These are phyloP conservation scores for Rosalia funebris DNA, from an alignment of 2,888 invertebrate species.

Conservation along the genomic window DNA sequence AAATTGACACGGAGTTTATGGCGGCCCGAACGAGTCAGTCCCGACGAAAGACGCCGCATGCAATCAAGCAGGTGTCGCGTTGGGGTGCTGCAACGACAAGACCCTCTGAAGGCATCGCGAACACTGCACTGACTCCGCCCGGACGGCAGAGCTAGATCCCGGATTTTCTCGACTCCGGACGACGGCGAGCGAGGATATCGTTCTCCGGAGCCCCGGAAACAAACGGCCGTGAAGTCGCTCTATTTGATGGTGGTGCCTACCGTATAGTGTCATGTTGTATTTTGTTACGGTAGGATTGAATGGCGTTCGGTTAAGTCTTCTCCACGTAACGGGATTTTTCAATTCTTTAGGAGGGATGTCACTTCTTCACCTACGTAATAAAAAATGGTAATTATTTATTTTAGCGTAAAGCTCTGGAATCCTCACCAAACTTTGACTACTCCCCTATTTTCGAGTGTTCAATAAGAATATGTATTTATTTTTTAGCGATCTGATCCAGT, in stretches of 20 bases:
- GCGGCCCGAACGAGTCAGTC: background rate
- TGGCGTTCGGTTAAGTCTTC: no score
- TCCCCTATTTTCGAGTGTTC: no score
- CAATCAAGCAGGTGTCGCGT: conserved; percentile 55
- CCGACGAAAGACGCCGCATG: conserved; percentile 33
- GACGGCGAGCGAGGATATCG: conserved; percentile 41
- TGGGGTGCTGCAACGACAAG: conserved; percentile 48
- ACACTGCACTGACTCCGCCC: conserved; percentile 62
- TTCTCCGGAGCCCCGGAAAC: conserved; percentile 49
- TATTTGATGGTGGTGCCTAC: conserved; percentile 32
- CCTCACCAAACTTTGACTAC: no score
- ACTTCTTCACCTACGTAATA: no score
- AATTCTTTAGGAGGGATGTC: no score
- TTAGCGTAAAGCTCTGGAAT: no score
- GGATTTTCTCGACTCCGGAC: conserved; percentile 44
- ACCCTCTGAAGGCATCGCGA: conserved; percentile 52
- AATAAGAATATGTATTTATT: no score
- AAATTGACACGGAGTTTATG: conserved; percentile 36
- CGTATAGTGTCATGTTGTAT: no score
- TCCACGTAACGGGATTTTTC: no score
- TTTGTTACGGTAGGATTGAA: no score
- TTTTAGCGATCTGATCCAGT: no score
- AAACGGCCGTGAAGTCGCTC: conserved; percentile 49
- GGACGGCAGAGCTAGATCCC: conserved; percentile 53
- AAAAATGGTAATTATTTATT: no score